Evolutionary conservation across 23 tunicate genomes (phyloP).

Genomic region (Clavelina lepadiformis): DNA sequence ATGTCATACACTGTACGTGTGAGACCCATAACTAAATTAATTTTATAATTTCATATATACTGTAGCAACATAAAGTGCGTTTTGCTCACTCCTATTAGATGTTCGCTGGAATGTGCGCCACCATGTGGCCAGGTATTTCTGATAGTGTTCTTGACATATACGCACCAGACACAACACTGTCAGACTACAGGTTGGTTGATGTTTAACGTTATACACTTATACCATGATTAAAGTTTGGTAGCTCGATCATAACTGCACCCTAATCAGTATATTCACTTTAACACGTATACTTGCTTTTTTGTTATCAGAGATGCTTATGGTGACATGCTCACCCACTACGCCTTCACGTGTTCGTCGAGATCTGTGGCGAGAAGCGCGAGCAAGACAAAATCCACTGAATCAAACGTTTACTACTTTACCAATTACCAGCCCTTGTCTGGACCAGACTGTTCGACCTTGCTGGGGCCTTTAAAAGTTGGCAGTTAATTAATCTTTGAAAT

Average conservation of each 20-base stretch:
- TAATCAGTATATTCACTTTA: background rate
- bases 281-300: background rate
- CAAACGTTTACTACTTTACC: slow-evolving; percentile 44
- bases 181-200: slow-evolving; percentile 47
- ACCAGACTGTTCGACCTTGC: slow-evolving; percentile 50
- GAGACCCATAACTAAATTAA: background rate
- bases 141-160: slow-evolving; percentile 33
- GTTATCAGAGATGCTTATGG: slow-evolving; percentile 66
- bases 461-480: slow-evolving; percentile 46
- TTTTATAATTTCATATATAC: background rate
- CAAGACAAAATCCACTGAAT: slow-evolving; percentile 16
- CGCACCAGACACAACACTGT: slow-evolving; percentile 56
- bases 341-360: slow-evolving; percentile 70
- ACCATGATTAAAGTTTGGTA: background rate
- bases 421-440: slow-evolving; percentile 61
- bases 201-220: background rate
- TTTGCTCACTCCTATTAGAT: slow-evolving; percentile 6
- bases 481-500: background rate
- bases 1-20: slow-evolving; percentile 44
- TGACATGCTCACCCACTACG: slow-evolving; percentile 57
- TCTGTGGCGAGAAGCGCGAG: slow-evolving; percentile 33
- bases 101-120: slow-evolving; percentile 39
- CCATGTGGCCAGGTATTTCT: slow-evolving; percentile 58
- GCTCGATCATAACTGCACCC: background rate
- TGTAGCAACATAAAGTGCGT: background rate